phyloP scores from a whole-genome alignment of 2,113 vertebrate species.

The Tauraco erythrolophus region DNA sequence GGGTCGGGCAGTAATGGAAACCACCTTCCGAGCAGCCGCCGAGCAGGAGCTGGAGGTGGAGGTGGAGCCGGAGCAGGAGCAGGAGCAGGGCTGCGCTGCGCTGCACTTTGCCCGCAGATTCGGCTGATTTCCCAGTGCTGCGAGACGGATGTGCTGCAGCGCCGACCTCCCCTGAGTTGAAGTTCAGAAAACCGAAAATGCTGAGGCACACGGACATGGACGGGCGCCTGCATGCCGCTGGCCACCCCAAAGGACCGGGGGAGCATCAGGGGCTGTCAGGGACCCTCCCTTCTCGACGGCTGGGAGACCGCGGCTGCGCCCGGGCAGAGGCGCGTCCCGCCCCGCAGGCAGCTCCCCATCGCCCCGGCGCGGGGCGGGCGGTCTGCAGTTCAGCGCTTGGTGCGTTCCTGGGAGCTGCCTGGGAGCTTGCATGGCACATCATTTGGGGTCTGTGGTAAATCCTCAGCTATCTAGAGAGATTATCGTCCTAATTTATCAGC shows the following conservation, averaged over 20 bases:
- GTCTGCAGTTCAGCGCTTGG: background rate
- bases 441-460: background rate
- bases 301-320: accelerated
- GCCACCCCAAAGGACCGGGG: accelerated
- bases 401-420: too few species aligned
- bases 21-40: background rate
- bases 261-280: accelerated
- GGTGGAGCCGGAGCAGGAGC: background rate
- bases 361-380: accelerated
- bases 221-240: accelerated
- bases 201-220: background rate
- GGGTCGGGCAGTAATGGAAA: background rate
- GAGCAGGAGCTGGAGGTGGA: background rate
- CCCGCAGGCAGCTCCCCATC: accelerated
- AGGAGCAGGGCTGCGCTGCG: background rate
- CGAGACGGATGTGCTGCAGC: accelerated
- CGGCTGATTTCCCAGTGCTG: background rate
- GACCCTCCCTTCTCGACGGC: background rate
- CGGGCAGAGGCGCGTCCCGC: background rate
- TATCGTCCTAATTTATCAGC: background rate
- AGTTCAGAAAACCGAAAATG: background rate
- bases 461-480: background rate
- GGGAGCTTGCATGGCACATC: background rate
- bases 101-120: background rate
- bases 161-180: background rate